phyloP scores from a whole-genome alignment of 2,113 vertebrate genomes.

The Oreochromis niloticus region DNA sequence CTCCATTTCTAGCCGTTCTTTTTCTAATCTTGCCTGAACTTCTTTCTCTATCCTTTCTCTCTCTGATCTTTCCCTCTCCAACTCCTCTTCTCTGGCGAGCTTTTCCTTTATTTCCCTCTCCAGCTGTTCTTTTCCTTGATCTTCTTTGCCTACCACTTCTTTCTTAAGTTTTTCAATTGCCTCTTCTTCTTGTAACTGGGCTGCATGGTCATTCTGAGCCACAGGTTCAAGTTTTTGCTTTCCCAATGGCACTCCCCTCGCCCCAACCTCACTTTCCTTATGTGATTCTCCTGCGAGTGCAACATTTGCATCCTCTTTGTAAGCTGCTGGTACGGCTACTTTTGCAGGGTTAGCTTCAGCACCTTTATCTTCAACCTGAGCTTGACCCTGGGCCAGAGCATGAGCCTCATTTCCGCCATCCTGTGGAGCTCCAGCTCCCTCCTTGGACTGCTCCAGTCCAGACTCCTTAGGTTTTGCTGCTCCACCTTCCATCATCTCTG shows the following conservation, averaged over 20 bases:
- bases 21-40: constrained; percentile 5
- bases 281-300: not conserved
- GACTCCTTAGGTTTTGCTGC: constrained; percentile 46
- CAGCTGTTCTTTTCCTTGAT: not conserved
- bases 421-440: constrained; percentile 6
- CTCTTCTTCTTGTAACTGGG: not conserved
- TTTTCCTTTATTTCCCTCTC: constrained; percentile 18
- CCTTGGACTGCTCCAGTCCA: constrained; percentile 7
- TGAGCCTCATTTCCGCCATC: constrained; percentile 1
- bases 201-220: not conserved
- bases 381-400: constrained; percentile 8
- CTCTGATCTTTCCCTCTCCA: constrained; percentile 11
- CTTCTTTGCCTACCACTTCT: not conserved
- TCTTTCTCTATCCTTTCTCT: constrained; percentile 26
- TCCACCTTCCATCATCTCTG: constrained; percentile 42
- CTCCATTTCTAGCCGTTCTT: constrained; percentile 33
- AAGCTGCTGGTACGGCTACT: not conserved
- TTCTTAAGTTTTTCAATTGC: not conserved
- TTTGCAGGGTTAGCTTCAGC: not conserved
- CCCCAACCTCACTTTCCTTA: constrained; percentile 36
- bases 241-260: constrained; percentile 63
- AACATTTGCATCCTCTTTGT: constrained; percentile 28
- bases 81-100: not conserved
- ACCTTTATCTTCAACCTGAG: not conserved
- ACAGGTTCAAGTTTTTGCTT: not conserved